Percentiles rank a stretch among this genome's conserved stretches.
These are phyloP conservation scores for Caenorhabditis latens DNA, from an alignment of 1,140 invertebrate species.

Conservation along the genomic window DNA sequence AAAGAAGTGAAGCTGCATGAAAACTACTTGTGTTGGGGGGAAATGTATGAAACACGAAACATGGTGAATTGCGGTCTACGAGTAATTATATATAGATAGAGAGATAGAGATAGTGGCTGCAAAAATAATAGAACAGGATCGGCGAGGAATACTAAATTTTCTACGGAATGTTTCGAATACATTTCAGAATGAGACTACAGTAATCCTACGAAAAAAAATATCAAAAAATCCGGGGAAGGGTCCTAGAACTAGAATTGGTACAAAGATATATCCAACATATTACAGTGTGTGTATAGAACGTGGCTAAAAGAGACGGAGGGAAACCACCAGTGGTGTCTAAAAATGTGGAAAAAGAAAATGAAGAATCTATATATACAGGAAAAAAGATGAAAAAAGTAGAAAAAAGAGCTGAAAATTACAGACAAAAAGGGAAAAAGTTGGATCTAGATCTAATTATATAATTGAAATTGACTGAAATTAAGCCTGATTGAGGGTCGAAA, in stretches of 20 bases:
- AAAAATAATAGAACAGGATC: too few relatives aligned
- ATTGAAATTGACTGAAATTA: background rate
- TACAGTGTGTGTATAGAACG: conserved; percentile 5
- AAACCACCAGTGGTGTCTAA: background rate
- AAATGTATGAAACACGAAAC: too few relatives aligned
- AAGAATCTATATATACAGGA: conserved; percentile 21
- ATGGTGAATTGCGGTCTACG: too few relatives aligned
- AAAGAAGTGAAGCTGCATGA: too few relatives aligned
- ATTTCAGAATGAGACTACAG: too few relatives aligned
- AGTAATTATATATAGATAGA: too few relatives aligned
- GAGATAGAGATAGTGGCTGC: background rate
- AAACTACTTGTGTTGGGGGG: too few relatives aligned
- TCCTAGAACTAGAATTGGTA: background rate
- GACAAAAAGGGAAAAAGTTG: background rate
- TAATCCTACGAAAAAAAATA: too few relatives aligned
- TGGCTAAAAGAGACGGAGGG: background rate
- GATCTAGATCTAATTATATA: background rate
- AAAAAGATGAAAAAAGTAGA: background rate
- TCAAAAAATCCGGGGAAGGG: background rate
- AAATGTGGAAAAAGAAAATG: too few relatives aligned
- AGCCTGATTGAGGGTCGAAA: conserved; percentile 40
- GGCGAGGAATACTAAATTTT: too few relatives aligned
- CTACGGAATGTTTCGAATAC: too few relatives aligned
- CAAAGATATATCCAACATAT: background rate
- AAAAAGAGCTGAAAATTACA: background rate